These are phyloP conservation scores for Babylonia areolata DNA, from an alignment of 1,140 invertebrate genomes.

Conservation along the genomic window DNA sequence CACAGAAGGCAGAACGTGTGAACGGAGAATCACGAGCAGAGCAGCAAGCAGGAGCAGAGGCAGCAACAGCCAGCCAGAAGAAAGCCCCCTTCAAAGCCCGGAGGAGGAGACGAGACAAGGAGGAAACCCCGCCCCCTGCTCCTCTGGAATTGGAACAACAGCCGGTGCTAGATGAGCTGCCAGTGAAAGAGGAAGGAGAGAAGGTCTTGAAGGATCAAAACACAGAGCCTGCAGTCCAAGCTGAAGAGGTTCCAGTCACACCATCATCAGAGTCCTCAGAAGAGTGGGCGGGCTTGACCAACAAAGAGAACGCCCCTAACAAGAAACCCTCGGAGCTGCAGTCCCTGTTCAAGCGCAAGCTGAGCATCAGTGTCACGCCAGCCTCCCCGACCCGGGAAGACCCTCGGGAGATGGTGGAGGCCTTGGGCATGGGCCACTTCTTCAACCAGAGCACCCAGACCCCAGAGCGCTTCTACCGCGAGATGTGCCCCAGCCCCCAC, in stretches of 20 bases:
- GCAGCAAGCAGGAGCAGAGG: neutral
- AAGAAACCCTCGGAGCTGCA: neutral
- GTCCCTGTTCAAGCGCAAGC: neutral
- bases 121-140: slow-evolving; percentile 22
- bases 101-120: slow-evolving; percentile 21
- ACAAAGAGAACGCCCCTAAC: neutral
- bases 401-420: slow-evolving; percentile 31
- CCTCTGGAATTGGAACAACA: neutral
- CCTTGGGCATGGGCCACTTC: slow-evolving; percentile 37
- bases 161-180: neutral
- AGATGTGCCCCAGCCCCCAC: slow-evolving; percentile 37
- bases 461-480: slow-evolving; percentile 31
- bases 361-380: neutral
- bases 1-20: neutral
- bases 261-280: neutral
- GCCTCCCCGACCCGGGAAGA: slow-evolving; percentile 24
- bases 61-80: neutral
- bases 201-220: neutral
- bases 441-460: slow-evolving; percentile 39
- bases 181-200: neutral
- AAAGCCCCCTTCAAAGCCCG: slow-evolving; percentile 22
- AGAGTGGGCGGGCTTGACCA: neutral
- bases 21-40: neutral
- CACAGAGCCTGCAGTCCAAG: neutral
- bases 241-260: neutral